A percentile compares a stretch with the other conserved stretches of the same genome.
Conservation (phyloP, 2,797 vertebrate genomes). For the Parauchenoglanis ngamensis region DNA sequence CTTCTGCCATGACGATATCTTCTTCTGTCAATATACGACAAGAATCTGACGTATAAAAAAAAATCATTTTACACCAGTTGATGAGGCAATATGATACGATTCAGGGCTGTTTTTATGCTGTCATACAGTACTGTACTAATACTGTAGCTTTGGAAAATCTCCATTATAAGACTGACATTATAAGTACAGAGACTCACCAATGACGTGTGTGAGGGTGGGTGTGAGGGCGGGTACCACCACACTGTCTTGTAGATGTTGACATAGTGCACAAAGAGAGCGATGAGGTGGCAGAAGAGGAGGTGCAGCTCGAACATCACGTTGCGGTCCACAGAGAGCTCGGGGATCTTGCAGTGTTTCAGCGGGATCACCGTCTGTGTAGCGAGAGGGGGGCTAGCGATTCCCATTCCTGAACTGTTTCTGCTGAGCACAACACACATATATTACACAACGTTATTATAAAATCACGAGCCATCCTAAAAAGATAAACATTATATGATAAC, state of each 20-base stretch:
- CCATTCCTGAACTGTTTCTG: constrained; percentile 91
- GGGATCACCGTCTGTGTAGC: constrained; percentile 93
- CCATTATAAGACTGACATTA: neutral
- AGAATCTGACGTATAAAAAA: neutral
- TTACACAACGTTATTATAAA: neutral
- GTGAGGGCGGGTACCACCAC: constrained; percentile 97
- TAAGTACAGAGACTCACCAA: constrained; percentile 79
- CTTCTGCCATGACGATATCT: neutral
- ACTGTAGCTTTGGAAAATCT: neutral
- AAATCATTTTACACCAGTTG: neutral
- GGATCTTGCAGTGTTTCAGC: constrained; percentile 95
- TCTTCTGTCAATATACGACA: neutral
- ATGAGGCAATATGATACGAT: neutral
- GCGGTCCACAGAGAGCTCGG: constrained; percentile 88
- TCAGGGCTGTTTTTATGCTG: too few species aligned
- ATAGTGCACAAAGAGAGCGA: constrained; percentile 96
- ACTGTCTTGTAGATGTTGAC: constrained; percentile 99
- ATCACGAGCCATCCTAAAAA: neutral
- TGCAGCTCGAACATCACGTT: constrained; percentile 93
- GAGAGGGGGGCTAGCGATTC: constrained; percentile 92
- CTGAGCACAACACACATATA: constrained; percentile 16
- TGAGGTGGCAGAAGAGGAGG: constrained; percentile 95
- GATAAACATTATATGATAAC: neutral
- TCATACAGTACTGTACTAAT: too few species aligned
- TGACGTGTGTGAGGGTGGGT: constrained; percentile 94